Conservation (phyloP, 1,140 invertebrate species). For the Tetramorium alpestre region DNA sequence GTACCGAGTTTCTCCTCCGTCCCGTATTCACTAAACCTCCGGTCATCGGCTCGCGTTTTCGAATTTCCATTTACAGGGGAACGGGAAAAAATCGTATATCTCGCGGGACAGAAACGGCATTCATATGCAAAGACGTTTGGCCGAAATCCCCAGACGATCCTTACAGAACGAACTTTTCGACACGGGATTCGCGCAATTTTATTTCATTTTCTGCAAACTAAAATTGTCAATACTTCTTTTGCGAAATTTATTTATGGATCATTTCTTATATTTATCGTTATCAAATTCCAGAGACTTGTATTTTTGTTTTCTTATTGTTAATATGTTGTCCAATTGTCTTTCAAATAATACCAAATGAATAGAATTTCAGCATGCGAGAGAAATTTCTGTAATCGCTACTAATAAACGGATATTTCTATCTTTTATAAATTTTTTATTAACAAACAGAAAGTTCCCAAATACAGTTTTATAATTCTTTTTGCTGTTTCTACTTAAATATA, state of each 20-base stretch:
- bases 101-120: conserved; percentile 35
- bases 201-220: neutral
- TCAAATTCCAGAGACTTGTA: neutral
- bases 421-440: no score
- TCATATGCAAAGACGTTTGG: conserved; percentile 71
- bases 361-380: no score
- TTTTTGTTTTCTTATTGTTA: neutral
- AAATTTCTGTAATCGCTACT: no score
- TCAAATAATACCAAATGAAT: neutral
- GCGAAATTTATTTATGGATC: neutral
- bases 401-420: no score
- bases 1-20: conserved; percentile 68
- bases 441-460: no score
- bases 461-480: no score
- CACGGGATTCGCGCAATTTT: neutral
- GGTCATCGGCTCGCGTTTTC: conserved; percentile 57
- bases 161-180: conserved; percentile 48
- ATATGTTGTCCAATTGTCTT: neutral
- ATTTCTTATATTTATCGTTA: neutral
- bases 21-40: neutral
- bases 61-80: conserved; percentile 29
- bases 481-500: no score
- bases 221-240: neutral
- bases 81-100: conserved; percentile 42
- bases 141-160: conserved; percentile 27